These are phyloP conservation scores for Lamellibrachia satsuma DNA, from an alignment of 2,888 invertebrate species.

Conservation along the genomic window DNA sequence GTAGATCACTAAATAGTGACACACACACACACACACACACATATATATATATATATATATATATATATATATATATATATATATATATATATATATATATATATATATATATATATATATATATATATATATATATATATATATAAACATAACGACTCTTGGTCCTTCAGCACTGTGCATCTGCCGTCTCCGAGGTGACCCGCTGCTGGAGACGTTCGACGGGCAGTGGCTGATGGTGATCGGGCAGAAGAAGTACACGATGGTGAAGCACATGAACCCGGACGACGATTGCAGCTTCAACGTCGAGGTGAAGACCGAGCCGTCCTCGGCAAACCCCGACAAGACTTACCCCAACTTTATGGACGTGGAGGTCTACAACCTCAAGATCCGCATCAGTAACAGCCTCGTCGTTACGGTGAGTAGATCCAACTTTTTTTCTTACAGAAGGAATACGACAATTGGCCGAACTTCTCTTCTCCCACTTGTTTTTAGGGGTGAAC, in stretches of 20 bases:
- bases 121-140: too few relatives aligned
- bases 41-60: too few relatives aligned
- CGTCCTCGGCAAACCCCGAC: neutral
- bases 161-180: conserved; percentile 19
- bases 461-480: too few relatives aligned
- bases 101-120: too few relatives aligned
- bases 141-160: neutral
- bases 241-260: conserved; percentile 25
- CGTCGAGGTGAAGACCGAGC: conserved; percentile 27
- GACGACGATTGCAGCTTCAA: conserved; percentile 31
- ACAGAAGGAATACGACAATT: too few relatives aligned
- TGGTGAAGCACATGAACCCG: conserved; percentile 27
- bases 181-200: conserved; percentile 30
- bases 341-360: conserved; percentile 26
- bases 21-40: too few relatives aligned
- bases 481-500: too few relatives aligned
- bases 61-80: too few relatives aligned
- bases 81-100: too few relatives aligned
- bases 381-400: conserved; percentile 21
- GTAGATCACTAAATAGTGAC: too few relatives aligned
- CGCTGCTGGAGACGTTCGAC: conserved; percentile 28
- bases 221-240: conserved; percentile 25
- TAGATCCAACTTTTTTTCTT: neutral
- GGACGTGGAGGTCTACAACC: conserved; percentile 26
- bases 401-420: conserved; percentile 20